Evolutionary conservation across 1,140 invertebrate genomes (phyloP).

Genomic region (Ceratosolen fusciceps): DNA sequence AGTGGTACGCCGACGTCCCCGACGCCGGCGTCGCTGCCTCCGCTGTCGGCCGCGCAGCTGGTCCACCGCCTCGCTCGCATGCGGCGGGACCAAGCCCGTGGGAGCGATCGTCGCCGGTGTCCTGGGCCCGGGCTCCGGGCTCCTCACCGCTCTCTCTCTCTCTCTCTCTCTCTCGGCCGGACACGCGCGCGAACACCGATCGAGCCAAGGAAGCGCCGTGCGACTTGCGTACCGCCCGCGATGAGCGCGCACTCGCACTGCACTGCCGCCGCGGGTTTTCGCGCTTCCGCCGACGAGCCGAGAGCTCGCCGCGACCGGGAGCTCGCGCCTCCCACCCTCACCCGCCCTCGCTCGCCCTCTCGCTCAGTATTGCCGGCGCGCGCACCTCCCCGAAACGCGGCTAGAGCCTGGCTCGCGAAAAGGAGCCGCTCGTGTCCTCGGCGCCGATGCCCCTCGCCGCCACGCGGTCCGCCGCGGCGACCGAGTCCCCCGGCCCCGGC

Average conservation of each 20-base stretch:
- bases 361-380: too few relatives aligned
- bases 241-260: conserved; percentile 50
- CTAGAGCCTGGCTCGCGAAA: too few relatives aligned
- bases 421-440: too few relatives aligned
- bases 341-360: not conserved
- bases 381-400: not conserved
- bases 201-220: not conserved
- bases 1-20: not conserved
- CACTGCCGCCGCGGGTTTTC: conserved; percentile 49
- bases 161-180: too few relatives aligned
- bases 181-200: not conserved
- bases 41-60: not conserved
- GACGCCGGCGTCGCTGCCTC: not conserved
- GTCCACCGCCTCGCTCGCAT: conserved; percentile 19
- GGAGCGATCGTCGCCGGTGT: conserved; percentile 12
- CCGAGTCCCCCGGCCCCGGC: not conserved
- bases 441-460: not conserved
- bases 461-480: not conserved
- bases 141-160: too few relatives aligned
- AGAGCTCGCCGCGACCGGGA: not conserved
- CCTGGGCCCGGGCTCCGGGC: not conserved
- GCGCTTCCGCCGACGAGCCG: conserved; percentile 33
- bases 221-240: conserved; percentile 25
- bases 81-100: not conserved
- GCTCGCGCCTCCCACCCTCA: not conserved